Evolutionary conservation across 2,113 vertebrate genomes (phyloP).

Genomic region (Ceyx cyanopectus): DNA sequence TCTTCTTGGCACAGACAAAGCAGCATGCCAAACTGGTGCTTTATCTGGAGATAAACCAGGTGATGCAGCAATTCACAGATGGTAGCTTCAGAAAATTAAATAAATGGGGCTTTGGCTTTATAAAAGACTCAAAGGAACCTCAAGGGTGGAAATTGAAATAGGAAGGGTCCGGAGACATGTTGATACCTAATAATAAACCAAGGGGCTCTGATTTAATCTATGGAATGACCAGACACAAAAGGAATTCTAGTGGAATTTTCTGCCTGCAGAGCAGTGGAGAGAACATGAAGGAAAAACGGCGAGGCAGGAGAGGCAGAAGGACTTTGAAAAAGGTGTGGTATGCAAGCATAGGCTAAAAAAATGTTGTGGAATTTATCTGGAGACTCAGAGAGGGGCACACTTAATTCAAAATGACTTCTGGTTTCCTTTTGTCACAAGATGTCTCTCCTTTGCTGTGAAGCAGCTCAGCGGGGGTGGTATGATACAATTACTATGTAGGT

Average conservation of each 20-base stretch:
- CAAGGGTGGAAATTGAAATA: background rate
- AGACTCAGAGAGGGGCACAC: background rate
- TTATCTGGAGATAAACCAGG: background rate
- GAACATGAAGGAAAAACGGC: background rate
- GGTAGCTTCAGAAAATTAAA: background rate
- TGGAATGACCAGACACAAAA: conserved; percentile 68
- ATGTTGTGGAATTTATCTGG: conserved; percentile 16
- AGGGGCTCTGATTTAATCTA: conserved; percentile 55
- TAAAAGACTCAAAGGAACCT: background rate
- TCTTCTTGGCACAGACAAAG: background rate
- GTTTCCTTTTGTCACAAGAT: background rate
- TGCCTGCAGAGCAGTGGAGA: conserved; percentile 15
- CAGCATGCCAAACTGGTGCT: no score
- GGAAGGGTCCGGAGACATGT: background rate
- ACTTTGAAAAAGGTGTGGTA: background rate
- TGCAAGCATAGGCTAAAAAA: background rate
- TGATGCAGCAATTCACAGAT: background rate
- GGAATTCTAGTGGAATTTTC: conserved; percentile 61
- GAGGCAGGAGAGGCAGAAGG: background rate
- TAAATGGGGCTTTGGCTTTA: background rate
- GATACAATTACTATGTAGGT: conserved; percentile 65
- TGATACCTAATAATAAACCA: background rate
- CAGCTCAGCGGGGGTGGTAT: conserved; percentile 15
- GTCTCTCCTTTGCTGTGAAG: conserved; percentile 27
- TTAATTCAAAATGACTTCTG: conserved; percentile 35